Base-by-base conservation (phyloP, 2,113 vertebrate genomes). In the Bubo scandiacus region DNA sequence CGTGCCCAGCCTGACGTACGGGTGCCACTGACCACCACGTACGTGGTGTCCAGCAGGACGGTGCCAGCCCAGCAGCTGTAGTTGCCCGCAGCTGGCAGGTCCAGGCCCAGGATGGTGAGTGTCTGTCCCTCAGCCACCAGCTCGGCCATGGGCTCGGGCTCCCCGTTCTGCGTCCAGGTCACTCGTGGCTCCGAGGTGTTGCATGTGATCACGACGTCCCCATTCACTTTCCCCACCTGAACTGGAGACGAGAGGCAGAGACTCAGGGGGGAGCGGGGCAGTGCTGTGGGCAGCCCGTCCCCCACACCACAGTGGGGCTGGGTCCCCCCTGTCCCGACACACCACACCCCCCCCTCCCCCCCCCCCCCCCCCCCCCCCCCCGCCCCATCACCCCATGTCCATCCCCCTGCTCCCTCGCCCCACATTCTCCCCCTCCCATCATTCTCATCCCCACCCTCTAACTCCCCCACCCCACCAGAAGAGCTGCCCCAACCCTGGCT, bases 41-140 rank as follows among this genome's bases (percentile, higher is more conserved):
- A 83, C 81, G 68, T 94, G 58, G 14, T 52, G 79, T 95, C 87
- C 66, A 96, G 93, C 90, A 97, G 79, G 23, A 43, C 3, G 0
- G 14, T 1, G 21, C 86, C 90, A 0, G 67, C 85, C 97, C 97
- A 96, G 95, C 97, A 97, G 93, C 87, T 96, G 93, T 97, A 97
- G 90, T 97, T 97, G 72, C 96, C 95, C 0, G 95, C 5, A 17
- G 92, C 94, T 0, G 96, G 92, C 82, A 94, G 51, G 82, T 97
- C 96, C 80, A 96, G 51, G 81, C 92, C 92, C 0, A 54, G 1
- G 59, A 97, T 87, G n/a, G 85, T 96, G 85, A 97, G 96, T 2
- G 4, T 82, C 40, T 3, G 90, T 12, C 85, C 94, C 21, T 89
- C 5, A 0, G 59, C 17, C 49, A 32, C 17, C 7, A 96, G 13